Evolutionary conservation across 2,888 invertebrate genomes (phyloP), one percentile per base, ranked within the genome.

Genomic region (Epinotia brunnichana): DNA sequence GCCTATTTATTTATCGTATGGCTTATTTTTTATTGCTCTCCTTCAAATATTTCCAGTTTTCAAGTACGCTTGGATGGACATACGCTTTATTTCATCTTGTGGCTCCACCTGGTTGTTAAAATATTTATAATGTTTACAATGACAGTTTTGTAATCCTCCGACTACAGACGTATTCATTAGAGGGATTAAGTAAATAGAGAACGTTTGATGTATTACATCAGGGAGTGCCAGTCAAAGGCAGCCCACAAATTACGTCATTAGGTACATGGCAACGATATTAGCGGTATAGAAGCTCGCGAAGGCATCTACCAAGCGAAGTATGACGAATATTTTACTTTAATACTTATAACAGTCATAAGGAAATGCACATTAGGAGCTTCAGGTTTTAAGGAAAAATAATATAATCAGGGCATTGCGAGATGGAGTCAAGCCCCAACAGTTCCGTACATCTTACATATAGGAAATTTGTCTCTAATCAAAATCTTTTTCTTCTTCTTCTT

Each of bases 251-350:
- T 44, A 67, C 67, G 39, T 35, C 35, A 56, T 61, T 67, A 71
- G 67, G 44, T 56, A 62, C 48, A 67, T 61, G 54, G 61, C 67
- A 61, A 67, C 54, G 35, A 61, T 67, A 72, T 72, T 72, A 72
- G 67, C 56, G 54, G 64, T 53, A 62, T 67, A 67, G 51, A 67
- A 54, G 48, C n/a, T n/a, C n/a, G n/a, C n/a, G n/a, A n/a, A n/a
- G n/a, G 51, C 70, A 67, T 67, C 44, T 56, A 35, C 54, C 61
- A 67, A 48, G 61, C 21, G 67, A 61, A 17, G 24, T 39, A 61
- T 72, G 48, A 54, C 44, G 19, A n/a, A 56, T 21, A 61, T 53
- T 60, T 61, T 54, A 39, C 48, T 21, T 61, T 56, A 72, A 72
- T 66, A 29, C 29, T 29, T 29, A 54, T 48, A 17, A 19, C 44